These are phyloP conservation scores for Saccopteryx leptura DNA, from an alignment of 2,113 vertebrate genomes.

Conservation along the genomic window DNA sequence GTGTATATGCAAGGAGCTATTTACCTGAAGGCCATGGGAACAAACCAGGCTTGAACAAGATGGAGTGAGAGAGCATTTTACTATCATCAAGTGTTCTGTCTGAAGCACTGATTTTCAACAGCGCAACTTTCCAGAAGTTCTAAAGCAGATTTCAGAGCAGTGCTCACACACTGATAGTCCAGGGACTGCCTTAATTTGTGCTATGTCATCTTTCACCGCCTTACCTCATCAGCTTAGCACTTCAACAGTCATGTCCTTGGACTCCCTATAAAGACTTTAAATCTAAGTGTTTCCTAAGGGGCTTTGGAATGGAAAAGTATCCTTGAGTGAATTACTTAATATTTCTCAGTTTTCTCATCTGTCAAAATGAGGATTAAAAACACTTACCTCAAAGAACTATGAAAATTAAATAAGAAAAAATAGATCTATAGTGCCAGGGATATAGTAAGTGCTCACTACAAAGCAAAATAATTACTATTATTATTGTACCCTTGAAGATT, in stretches of 20 bases:
- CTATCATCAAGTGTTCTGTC: not conserved
- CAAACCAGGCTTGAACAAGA: not conserved
- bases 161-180: not conserved
- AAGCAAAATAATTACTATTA: not conserved
- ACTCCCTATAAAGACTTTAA: not conserved
- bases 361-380: constrained; percentile 46
- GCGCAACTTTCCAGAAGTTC: not conserved
- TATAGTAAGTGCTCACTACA: not conserved
- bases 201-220: not conserved
- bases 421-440: not conserved
- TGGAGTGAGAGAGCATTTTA: not conserved
- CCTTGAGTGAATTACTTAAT: not conserved
- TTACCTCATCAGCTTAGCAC: not conserved
- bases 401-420: not conserved
- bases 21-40: not conserved
- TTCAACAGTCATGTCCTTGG: not conserved
- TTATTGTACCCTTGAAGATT: not conserved
- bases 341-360: constrained; percentile 43
- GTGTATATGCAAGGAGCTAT: not conserved
- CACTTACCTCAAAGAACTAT: not conserved
- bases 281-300: not conserved
- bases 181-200: not conserved
- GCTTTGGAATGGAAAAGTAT: not conserved
- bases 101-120: not conserved
- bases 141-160: not conserved